A percentile compares a stretch with the other conserved stretches of the same genome.
phyloP scores from a whole-genome alignment of 30 jellyfish, hydroid and myxozoan species.

The Catostylus mosaicus region DNA sequence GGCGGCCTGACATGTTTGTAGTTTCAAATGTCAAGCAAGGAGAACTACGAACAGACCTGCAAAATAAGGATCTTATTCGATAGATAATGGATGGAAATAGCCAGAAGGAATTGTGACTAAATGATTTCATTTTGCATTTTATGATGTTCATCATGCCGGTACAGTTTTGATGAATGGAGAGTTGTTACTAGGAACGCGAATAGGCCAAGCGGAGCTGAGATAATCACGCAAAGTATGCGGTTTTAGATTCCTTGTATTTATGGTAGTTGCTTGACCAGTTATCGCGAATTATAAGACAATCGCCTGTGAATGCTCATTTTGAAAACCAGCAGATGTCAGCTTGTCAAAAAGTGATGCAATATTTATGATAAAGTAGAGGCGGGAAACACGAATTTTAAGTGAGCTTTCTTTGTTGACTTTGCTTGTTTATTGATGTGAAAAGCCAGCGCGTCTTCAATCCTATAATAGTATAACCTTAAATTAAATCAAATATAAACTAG shows the following conservation, averaged over 20 bases:
- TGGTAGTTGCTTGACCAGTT: neutral
- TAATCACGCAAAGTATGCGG: constrained; percentile 25
- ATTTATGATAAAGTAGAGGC: neutral
- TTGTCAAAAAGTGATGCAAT: constrained; percentile 1
- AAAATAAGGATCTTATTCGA: neutral
- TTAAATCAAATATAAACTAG: too few species aligned
- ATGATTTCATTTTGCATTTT: neutral
- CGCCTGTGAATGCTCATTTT: constrained; percentile 1
- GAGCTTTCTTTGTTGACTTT: neutral
- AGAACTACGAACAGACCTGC: neutral
- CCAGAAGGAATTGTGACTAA: neutral
- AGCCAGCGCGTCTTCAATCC: too few species aligned
- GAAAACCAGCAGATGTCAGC: neutral
- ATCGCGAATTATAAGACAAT: neutral
- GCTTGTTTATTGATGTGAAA: neutral
- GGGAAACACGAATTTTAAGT: neutral
- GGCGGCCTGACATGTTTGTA: neutral
- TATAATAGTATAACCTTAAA: too few species aligned
- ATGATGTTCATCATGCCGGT: neutral
- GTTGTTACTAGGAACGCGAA: constrained; percentile 59
- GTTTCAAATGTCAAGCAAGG: neutral
- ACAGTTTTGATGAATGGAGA: neutral
- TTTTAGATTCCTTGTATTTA: neutral
- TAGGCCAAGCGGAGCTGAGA: constrained; percentile 24
- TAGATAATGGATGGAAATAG: neutral